Evolutionary conservation across 2,113 vertebrate species (phyloP).

Genomic region (Hemibagrus wyckioides): DNA sequence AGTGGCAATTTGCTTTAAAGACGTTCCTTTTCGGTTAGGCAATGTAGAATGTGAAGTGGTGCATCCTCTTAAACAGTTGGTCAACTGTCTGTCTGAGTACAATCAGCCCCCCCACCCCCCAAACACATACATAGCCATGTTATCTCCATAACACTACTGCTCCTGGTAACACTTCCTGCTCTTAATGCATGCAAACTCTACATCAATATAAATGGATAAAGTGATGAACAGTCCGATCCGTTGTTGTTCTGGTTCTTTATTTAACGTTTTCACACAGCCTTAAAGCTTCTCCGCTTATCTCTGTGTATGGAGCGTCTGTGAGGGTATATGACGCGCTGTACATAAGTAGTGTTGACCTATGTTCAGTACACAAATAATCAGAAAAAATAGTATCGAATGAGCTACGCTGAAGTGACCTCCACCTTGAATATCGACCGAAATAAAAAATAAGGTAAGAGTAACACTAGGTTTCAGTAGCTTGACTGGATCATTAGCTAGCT

Average conservation of each 20-base stretch:
- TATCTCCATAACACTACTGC: neutral
- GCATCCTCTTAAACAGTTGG: conserved; percentile 27
- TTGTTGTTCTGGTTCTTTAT: neutral
- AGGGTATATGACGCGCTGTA: no score
- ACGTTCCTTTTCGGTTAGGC: neutral
- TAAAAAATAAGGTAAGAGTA: no score
- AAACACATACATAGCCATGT: no score
- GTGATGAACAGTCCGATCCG: neutral
- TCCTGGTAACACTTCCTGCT: neutral
- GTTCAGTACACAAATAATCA: neutral
- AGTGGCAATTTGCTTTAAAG: neutral
- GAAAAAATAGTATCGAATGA: neutral
- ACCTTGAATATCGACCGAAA: no score
- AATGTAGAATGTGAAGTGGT: neutral
- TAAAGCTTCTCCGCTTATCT: neutral
- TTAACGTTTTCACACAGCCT: neutral
- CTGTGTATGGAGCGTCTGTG: no score
- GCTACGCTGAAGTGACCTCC: no score
- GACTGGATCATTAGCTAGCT: neutral
- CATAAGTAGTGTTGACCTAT: conserved; percentile 42
- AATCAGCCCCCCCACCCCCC: no score
- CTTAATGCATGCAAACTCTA: neutral
- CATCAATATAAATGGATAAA: neutral
- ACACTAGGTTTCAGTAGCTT: neutral
- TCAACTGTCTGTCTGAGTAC: conserved; percentile 3